Base-by-base conservation (phyloP, 2,113 vertebrate genomes). In the Motacilla alba region DNA sequence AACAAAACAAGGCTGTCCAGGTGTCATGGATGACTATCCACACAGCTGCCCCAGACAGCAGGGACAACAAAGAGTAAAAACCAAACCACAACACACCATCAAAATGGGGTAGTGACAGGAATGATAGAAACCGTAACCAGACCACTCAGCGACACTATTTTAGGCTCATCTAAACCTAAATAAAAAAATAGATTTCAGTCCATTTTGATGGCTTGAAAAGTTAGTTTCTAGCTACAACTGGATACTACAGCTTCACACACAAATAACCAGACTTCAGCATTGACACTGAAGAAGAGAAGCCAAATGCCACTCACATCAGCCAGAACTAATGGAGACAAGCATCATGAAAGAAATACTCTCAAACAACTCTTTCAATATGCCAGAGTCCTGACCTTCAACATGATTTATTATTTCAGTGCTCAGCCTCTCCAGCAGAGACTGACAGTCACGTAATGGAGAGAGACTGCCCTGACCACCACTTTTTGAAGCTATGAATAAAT, bases 401-500 rank as follows among this genome's bases (percentile, higher is more conserved):
- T 35, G 64, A 91, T 76, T 94, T 92, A 87, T 93, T 78, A 90
- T 83, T 95, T 67, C 72, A 90, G 79, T 13, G 35, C 60, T 89
- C 64, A 76, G 75, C 35, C 82, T 87, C 82, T 87, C 82, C 55
- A 80, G 70, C 12, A 85, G 59, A 93, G 70, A 79, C 67, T 91
- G 94, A 89, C 93, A 93, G 59, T 47, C 59, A 56, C 0, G 4
- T 77, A 94, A 93, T 81, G 39, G 43, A 80, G 35, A 89, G 66
- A 88, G 87, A 95, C 82, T 77, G 47, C 72, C 68, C 75, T 93
- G 58, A 91, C 59, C 79, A 56, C 28, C 67, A 37, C 14, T 76
- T 90, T 95, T 59, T 83, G 60, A 88, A 72, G 75, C 64, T 44
- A 37, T 28, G 79, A 95, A 95, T 83, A 95, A 88, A 92, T 44